Percentiles rank a stretch among this genome's conserved stretches.
Evolutionary conservation across 2,113 vertebrate species (phyloP).

Genomic region (Anseranas semipalmata): DNA sequence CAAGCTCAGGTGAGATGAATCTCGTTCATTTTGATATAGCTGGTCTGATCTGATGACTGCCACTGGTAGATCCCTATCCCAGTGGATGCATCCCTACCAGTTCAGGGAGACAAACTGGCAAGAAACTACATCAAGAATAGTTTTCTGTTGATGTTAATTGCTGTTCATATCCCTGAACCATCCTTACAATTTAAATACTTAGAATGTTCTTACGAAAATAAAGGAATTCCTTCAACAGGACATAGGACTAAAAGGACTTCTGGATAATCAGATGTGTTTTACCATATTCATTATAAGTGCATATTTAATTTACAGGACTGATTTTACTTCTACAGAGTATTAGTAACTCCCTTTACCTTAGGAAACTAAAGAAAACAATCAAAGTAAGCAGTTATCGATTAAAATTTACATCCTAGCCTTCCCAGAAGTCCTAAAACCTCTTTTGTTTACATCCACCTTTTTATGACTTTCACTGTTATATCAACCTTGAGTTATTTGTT

Average conservation of each 20-base stretch:
- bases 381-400: background rate
- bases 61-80: background rate
- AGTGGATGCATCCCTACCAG: background rate
- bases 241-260: background rate
- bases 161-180: background rate
- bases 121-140: background rate
- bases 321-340: background rate
- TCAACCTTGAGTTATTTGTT: background rate
- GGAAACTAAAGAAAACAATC: background rate
- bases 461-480: background rate
- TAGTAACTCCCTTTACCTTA: background rate
- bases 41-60: background rate
- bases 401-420: background rate
- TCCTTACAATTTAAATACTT: background rate
- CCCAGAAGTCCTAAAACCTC: background rate
- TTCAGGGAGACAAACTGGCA: background rate
- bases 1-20: background rate
- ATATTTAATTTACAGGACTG: background rate
- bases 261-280: background rate
- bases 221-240: background rate
- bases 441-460: background rate
- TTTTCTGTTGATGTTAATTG: background rate
- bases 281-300: background rate
- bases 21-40: background rate
- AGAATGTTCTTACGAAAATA: background rate